Percentiles rank a stretch among this genome's conserved stretches.
Conservation (phyloP, 2,888 invertebrate species). For the Stramonita haemastoma region DNA sequence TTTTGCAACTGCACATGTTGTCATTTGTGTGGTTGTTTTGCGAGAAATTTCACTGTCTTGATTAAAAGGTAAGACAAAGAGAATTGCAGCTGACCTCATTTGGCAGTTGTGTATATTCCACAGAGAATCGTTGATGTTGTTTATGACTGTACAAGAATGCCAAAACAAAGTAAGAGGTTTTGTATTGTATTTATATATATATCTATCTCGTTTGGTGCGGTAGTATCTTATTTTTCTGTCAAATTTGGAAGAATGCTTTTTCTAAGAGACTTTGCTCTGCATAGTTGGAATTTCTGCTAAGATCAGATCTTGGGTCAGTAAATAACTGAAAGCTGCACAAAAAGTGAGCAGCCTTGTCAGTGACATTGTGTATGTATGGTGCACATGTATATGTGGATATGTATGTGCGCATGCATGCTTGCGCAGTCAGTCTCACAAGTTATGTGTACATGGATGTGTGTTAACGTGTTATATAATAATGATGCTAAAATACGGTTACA, state of each 20-base stretch:
- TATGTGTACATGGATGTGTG: background rate
- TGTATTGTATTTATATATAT: too few relatives aligned
- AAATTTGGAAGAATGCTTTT: background rate
- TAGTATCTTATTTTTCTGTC: background rate
- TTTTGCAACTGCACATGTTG: too few relatives aligned
- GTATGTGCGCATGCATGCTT: background rate
- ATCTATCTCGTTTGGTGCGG: background rate
- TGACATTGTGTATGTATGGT: background rate
- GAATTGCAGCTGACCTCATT: too few relatives aligned
- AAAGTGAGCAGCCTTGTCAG: background rate
- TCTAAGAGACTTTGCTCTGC: background rate
- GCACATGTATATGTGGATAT: background rate
- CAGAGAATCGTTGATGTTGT: too few relatives aligned
- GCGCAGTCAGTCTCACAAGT: background rate
- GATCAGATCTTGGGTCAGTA: background rate
- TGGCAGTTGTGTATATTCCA: too few relatives aligned
- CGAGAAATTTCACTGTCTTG: too few relatives aligned
- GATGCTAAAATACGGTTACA: background rate
- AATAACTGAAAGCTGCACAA: background rate
- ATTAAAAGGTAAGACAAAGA: too few relatives aligned
- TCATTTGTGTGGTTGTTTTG: too few relatives aligned
- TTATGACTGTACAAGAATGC: too few relatives aligned
- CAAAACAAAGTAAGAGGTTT: too few relatives aligned
- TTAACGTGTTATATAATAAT: background rate
- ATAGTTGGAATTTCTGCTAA: background rate